Evolutionary conservation across 1,140 invertebrate genomes (phyloP), one percentile per base, ranked within the genome.

Genomic region (Heliconius nattereri): DNA sequence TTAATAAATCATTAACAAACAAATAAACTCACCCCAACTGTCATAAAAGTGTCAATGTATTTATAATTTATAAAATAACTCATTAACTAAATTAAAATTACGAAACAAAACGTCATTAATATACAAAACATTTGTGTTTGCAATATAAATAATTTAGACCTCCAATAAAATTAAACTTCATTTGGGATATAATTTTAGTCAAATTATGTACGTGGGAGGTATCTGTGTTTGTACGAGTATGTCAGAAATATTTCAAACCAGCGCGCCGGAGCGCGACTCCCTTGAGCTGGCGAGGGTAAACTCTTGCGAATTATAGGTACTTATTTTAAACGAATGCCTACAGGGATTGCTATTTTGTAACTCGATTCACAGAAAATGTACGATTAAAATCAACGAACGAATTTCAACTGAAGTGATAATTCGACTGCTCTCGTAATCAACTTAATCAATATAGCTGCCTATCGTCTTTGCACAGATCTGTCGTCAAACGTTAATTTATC

Each of bases 301-400:
- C 89, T 92, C 90, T 84, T 83, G 89, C 90, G 89, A 92, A 91
- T 92, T 92, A 92, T 92, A 90, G 91, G 82, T 90, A 92, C 89
- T 92, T 92, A 91, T 86, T 90, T 91, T 90, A 92, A 92, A 90
- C 87, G 90, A 92, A 91, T 85, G 89, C 87, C 90, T 85, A 84
- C 78, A 79, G 89, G 87, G 90, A 89, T 84, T 79, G 76, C 75
- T 87, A 83, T 92, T 90, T 87, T 87, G 86, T 90, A 88, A 87
- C 78, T 86, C 82, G 77, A 52, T 81, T 77, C 78, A 60, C 72
- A 80, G 78, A 79, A 84, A 86, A 89, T 84, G 76, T 83, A 79
- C 70, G 85, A 85, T 86, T 86, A 82, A 82, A 82, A 76, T 76
- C 57, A 73, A 84, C 80, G 80, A 79, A 86, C 85, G 84, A 81